Evolutionary conservation across 2,113 vertebrate genomes (phyloP), one percentile per base, ranked within the genome.

Genomic region (Sinocyclocheilus anshuiensis): DNA sequence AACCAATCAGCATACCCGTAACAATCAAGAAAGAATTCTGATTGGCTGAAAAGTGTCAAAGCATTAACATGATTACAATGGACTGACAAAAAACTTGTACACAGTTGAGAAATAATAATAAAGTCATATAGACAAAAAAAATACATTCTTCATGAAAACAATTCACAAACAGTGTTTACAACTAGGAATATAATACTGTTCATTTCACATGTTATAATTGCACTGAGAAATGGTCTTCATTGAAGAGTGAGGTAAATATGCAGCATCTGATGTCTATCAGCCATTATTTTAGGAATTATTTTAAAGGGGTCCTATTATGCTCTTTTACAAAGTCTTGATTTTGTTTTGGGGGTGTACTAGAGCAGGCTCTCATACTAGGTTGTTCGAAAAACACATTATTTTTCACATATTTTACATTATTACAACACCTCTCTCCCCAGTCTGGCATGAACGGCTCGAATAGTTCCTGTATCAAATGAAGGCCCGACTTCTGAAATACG

Each of bases 111-210:
- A 42, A 50, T 39, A 10, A 24, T 84, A 74, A 42, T 86, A 84
- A 92, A 87, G 36, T 90, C 90, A 90, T n/a, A 75, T 85, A 77
- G 91, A 93, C 92, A 92, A 90, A 86, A n/a, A 33, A 24, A 22
- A 81, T 88, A 89, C 90, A 89, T 86, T 92, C 88, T 90, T 86
- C 93, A 86, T 92, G 86, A 91, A 90, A 90, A 92, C 84, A 75
- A 79, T 91, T 92, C 83, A 91, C 42, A 77, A 69, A 85, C 89
- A 91, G 85, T 91, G 88, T 89, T 84, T 86, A 88, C 80, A 89
- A 88, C 87, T 88, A 88, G 77, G 76, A 92, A 90, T 83, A 89
- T 89, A 89, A 92, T 88, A 91, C 86, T 69, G 85, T 84, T 80
- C 74, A 82, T 61, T 87, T 69, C 61, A 42, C 42, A 76, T 71